Percentiles rank a stretch among this genome's conserved stretches.
Evolutionary conservation across 2,888 invertebrate species (phyloP).

Genomic region (Autographa gamma): DNA sequence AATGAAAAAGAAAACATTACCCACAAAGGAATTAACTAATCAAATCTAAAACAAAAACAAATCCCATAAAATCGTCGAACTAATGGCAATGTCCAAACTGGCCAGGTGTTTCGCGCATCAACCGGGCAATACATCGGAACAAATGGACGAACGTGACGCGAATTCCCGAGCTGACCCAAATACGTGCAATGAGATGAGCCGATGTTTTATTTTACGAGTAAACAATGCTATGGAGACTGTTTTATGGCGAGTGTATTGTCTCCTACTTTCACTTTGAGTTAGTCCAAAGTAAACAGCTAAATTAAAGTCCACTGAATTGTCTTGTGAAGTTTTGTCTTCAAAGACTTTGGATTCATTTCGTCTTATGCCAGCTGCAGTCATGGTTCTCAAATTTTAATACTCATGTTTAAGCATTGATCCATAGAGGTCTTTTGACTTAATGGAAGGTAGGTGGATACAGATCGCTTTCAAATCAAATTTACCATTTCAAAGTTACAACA

Average conservation of each 20-base stretch:
- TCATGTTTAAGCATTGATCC: background rate
- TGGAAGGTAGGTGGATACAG: too few relatives aligned
- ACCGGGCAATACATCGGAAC: slow-evolving; percentile 80
- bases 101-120: slow-evolving; percentile 80
- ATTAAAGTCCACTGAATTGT: slow-evolving; percentile 26
- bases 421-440: too few relatives aligned
- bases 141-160: slow-evolving; percentile 84
- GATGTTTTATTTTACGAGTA: slow-evolving; percentile 59
- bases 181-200: slow-evolving; percentile 61
- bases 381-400: background rate
- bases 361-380: background rate
- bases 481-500: too few relatives aligned
- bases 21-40: slow-evolving; percentile 46
- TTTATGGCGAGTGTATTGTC: slow-evolving; percentile 46
- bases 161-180: slow-evolving; percentile 73
- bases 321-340: background rate
- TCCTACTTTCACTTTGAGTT: slow-evolving; percentile 43
- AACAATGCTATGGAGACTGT: slow-evolving; percentile 51
- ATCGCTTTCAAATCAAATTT: too few relatives aligned
- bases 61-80: slow-evolving; percentile 54
- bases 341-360: background rate
- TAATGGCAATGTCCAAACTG: slow-evolving; percentile 65
- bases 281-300: slow-evolving; percentile 36
- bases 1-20: slow-evolving; percentile 26
- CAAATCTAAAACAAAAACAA: slow-evolving; percentile 64